Percentiles rank a stretch among this genome's conserved stretches.
phyloP scores from a whole-genome alignment of 2,113 vertebrate genomes.

The Trogon surrucura region DNA sequence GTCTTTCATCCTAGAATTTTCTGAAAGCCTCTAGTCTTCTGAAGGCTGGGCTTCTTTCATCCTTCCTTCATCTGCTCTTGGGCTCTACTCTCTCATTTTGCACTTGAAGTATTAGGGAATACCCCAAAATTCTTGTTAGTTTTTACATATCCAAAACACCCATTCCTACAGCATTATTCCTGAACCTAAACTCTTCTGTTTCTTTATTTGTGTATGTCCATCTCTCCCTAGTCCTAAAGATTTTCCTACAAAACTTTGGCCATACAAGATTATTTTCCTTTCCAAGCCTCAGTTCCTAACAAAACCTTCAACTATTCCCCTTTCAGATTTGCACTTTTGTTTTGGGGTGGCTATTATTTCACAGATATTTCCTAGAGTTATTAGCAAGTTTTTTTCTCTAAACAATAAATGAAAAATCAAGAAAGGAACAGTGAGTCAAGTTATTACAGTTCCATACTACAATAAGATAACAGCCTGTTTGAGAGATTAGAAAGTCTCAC shows the following conservation, averaged over 20 bases:
- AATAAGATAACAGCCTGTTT: neutral
- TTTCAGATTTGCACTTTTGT: neutral
- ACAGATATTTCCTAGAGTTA: neutral
- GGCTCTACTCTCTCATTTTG: neutral
- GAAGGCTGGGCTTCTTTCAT: neutral
- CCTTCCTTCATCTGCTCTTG: neutral
- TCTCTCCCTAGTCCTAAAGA: neutral
- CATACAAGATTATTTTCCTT: neutral
- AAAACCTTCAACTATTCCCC: neutral
- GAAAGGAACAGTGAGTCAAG: neutral
- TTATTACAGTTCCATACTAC: neutral
- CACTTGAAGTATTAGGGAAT: neutral
- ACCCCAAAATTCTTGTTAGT: neutral
- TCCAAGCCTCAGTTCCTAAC: neutral
- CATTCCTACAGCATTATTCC: neutral
- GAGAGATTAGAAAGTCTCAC: neutral
- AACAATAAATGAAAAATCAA: neutral
- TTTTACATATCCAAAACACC: neutral
- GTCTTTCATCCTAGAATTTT: slow-evolving; percentile 28
- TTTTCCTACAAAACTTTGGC: neutral
- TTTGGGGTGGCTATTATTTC: neutral
- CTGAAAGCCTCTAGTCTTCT: slow-evolving; percentile 1
- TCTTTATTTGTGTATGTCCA: neutral
- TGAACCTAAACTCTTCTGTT: neutral
- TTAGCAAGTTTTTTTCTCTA: neutral